phyloP scores from a whole-genome alignment of 2,797 vertebrate genomes.

The Pitangus sulphuratus region DNA sequence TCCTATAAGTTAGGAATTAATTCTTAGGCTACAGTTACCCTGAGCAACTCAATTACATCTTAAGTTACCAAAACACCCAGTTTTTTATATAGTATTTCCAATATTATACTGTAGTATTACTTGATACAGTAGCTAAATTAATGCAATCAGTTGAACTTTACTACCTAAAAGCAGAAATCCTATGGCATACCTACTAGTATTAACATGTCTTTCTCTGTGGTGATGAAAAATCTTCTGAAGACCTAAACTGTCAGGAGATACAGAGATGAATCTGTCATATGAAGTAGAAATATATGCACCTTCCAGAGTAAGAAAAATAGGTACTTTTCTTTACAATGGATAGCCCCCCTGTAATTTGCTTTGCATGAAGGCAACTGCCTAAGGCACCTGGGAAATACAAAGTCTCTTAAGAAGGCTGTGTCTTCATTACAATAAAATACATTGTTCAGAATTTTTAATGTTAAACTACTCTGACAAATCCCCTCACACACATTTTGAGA shows the following conservation, averaged over 20 bases:
- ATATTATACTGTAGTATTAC: neutral
- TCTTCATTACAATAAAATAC: neutral
- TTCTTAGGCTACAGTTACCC: neutral
- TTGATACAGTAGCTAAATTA: neutral
- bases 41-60: neutral
- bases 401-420: neutral
- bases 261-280: neutral
- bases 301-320: neutral
- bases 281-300: neutral
- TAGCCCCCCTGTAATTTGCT: neutral
- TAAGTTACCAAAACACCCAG: neutral
- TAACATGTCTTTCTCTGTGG: neutral
- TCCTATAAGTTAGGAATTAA: neutral
- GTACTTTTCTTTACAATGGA: neutral
- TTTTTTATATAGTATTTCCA: neutral
- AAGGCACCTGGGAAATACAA: neutral
- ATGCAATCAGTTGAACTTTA: neutral
- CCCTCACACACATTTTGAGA: neutral
- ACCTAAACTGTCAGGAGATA: neutral
- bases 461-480: conserved; percentile 4
- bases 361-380: neutral
- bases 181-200: neutral
- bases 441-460: neutral
- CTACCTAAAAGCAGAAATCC: neutral
- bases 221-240: neutral